phyloP scores from a whole-genome alignment of 2,113 vertebrate genomes.

The Clarias batrachus region DNA sequence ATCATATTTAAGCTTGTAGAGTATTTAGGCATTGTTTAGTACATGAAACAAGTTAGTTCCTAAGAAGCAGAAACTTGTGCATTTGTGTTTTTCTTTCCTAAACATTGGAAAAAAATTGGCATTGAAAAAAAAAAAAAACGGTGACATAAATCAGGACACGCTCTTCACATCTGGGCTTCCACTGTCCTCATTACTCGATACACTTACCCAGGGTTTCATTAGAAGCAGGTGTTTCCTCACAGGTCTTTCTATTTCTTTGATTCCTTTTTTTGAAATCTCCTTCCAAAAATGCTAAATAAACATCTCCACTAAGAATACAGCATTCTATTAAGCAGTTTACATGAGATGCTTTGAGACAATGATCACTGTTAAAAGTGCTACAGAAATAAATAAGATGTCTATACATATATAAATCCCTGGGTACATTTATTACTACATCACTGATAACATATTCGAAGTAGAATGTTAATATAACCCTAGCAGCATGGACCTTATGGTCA shows the following conservation, averaged over 20 bases:
- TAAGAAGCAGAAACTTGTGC: no score
- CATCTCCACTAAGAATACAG: not conserved
- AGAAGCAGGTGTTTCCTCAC: not conserved
- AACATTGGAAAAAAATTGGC: no score
- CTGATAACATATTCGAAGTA: no score
- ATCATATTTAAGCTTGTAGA: no score
- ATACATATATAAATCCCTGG: no score
- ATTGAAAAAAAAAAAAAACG: not conserved
- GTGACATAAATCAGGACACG: not conserved
- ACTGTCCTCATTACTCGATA: not conserved
- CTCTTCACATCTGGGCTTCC: not conserved
- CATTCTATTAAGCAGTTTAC: not conserved
- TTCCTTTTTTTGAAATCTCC: no score
- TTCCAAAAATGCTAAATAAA: not conserved
- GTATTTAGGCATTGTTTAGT: no score
- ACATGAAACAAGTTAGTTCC: no score
- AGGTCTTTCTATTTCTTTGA: not conserved
- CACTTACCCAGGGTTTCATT: not conserved
- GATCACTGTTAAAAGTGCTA: no score
- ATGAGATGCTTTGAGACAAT: no score
- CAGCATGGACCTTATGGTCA: not conserved
- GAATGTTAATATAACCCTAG: not conserved
- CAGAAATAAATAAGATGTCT: no score
- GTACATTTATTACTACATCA: not conserved
- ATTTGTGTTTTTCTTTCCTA: not conserved